phyloP scores from a whole-genome alignment of 2,797 vertebrate species.

The Gallinago stenura region DNA sequence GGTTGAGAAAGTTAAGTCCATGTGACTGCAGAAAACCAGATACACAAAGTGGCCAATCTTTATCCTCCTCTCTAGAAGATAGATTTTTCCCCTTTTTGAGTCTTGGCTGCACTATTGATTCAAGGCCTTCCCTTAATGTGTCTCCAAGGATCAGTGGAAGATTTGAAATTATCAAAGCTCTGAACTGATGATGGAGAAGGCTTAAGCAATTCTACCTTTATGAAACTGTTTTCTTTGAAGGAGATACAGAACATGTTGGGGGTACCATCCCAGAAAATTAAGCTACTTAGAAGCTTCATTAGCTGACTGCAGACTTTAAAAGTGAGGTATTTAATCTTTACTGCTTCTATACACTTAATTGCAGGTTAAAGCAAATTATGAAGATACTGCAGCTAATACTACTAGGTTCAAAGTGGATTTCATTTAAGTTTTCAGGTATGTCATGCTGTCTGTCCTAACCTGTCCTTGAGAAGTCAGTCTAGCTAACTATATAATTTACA shows the following conservation, averaged over 20 bases:
- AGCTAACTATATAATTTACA: background rate
- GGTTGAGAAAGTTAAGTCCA: background rate
- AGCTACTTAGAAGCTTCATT: background rate
- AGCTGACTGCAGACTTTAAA: background rate
- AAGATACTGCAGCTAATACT: background rate
- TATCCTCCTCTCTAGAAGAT: background rate
- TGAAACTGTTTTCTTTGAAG: background rate
- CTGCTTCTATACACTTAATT: background rate
- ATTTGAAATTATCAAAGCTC: background rate
- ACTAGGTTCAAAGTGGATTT: background rate
- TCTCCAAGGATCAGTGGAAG: background rate
- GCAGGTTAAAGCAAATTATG: background rate
- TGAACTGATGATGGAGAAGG: background rate
- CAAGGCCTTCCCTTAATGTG: background rate
- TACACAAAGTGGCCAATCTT: background rate
- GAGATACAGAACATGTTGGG: background rate
- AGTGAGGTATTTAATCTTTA: background rate
- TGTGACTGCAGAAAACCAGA: background rate
- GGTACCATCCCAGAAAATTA: background rate
- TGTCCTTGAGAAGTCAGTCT: background rate
- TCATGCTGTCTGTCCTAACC: background rate
- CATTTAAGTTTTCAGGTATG: background rate
- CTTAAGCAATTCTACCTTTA: background rate
- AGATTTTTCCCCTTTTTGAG: background rate
- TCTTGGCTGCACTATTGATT: background rate